These are phyloP conservation scores for Pitangus sulphuratus DNA, from an alignment of 2,797 vertebrate species.

Conservation along the genomic window DNA sequence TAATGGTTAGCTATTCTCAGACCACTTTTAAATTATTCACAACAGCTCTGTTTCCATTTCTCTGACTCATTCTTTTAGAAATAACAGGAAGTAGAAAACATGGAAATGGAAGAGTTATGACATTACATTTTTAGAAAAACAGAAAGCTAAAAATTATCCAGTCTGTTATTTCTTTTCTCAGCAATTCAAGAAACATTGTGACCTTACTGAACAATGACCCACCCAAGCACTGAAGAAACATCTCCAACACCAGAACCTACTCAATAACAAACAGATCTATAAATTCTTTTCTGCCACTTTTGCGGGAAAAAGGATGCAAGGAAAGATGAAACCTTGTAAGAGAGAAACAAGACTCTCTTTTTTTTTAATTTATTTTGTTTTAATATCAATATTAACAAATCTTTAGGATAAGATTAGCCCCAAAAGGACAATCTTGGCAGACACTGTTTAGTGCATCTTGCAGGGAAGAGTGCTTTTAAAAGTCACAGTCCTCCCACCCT, in stretches of 20 bases:
- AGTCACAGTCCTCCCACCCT: not conserved
- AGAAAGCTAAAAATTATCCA: slow-evolving; percentile 37
- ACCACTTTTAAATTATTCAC: slow-evolving; percentile 67
- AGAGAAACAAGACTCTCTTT: not conserved
- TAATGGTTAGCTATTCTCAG: slow-evolving; percentile 60
- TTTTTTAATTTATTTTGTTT: not conserved
- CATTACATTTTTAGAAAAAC: slow-evolving; percentile 43
- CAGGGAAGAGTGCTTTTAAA: not conserved
- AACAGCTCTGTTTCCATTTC: slow-evolving; percentile 48
- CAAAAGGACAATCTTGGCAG: not conserved
- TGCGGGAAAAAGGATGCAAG: not conserved
- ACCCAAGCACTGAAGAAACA: not conserved
- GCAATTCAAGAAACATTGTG: not conserved
- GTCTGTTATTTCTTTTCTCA: slow-evolving; percentile 4
- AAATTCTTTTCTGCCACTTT: not conserved
- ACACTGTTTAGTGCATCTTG: not conserved
- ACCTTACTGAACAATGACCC: not conserved
- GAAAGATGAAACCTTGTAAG: not conserved
- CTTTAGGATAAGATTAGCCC: not conserved
- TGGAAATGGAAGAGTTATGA: slow-evolving; percentile 37
- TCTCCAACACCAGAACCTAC: not conserved
- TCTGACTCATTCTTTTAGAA: slow-evolving; percentile 54
- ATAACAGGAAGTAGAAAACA: slow-evolving; percentile 58
- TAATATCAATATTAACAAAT: not conserved
- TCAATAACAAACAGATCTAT: not conserved